Evolutionary conservation across 2,797 vertebrate genomes (phyloP).

Genomic region (Dallia pectoralis): DNA sequence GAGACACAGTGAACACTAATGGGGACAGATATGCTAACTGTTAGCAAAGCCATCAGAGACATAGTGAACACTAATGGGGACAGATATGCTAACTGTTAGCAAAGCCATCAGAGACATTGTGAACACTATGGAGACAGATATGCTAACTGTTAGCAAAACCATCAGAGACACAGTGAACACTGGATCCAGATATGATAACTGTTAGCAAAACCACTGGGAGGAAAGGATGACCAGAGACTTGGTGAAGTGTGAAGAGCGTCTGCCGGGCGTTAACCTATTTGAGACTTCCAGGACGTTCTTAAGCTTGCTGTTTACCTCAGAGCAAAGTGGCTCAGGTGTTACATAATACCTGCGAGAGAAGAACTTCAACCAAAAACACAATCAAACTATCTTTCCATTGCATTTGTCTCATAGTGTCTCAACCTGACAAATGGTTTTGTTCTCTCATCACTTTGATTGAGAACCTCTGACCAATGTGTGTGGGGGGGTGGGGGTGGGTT

Average conservation of each 20-base stretch:
- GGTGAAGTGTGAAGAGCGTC: neutral
- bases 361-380: neutral
- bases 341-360: conserved; percentile 17
- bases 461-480: neutral
- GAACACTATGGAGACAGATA: too few species aligned
- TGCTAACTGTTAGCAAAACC: too few species aligned
- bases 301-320: conserved; percentile 9
- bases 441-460: neutral
- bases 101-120: too few species aligned
- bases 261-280: neutral
- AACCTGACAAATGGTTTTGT: neutral
- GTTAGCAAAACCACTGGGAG: neutral
- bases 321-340: conserved; percentile 34
- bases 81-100: too few species aligned
- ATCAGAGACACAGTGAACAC: too few species aligned
- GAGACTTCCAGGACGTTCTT: neutral
- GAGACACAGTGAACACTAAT: too few species aligned
- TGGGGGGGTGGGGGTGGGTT: neutral
- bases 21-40: too few species aligned
- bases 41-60: too few species aligned
- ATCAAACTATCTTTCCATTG: neutral
- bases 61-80: too few species aligned
- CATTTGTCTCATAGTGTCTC: neutral
- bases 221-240: neutral
- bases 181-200: too few species aligned